These are phyloP conservation scores for Achlya flavicornis DNA, from an alignment of 2,888 invertebrate species.

Conservation along the genomic window DNA sequence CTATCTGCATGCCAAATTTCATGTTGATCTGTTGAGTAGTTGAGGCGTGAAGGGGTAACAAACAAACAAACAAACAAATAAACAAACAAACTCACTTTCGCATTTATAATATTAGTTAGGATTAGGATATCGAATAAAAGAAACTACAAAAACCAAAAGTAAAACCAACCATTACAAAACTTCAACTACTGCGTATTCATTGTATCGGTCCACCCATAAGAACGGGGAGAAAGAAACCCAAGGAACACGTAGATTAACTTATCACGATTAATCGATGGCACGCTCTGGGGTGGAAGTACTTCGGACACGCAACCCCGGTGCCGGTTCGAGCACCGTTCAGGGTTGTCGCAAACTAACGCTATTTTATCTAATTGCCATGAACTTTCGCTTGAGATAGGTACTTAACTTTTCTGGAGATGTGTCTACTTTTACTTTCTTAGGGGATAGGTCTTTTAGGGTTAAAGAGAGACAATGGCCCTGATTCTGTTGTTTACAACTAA, in stretches of 20 bases:
- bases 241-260: conserved; percentile 25
- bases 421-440: background rate
- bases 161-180: background rate
- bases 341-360: conserved; percentile 2
- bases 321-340: background rate
- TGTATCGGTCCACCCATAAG: background rate
- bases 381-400: background rate
- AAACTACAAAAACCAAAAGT: too few species aligned
- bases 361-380: conserved; percentile 5
- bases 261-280: conserved; percentile 24
- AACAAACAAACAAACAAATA: too few species aligned
- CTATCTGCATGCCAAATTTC: too few species aligned
- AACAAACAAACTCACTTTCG: too few species aligned
- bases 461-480: too few species aligned
- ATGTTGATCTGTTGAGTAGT: too few species aligned
- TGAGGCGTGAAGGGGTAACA: too few species aligned
- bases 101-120: too few species aligned
- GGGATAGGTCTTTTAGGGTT: background rate
- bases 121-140: too few species aligned
- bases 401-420: background rate
- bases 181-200: background rate
- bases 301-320: conserved; percentile 17
- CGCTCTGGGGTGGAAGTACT: conserved; percentile 12
- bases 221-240: conserved; percentile 12
- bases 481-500: too few species aligned